Base-by-base conservation (phyloP, 1,140 invertebrate genomes). In the Drosophila funebris region DNA sequence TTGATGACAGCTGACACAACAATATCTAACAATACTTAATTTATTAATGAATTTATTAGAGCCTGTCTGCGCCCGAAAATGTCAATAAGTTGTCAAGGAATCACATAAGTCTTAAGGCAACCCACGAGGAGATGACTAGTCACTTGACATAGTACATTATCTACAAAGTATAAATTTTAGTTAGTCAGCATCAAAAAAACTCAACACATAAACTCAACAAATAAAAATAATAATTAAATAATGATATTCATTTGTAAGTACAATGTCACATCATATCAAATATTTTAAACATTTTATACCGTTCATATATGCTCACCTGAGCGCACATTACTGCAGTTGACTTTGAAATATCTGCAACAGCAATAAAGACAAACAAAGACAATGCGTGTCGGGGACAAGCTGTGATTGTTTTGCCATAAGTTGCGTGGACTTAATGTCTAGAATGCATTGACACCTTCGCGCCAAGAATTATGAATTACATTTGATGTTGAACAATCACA, bases 381-480 rank as follows among this genome's bases (percentile, higher is more conserved):
- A 37, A 31, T 31, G 41, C 33, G 33, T 57, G 43, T 43, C 52
- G 41, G 22, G 5, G 13, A n/a, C 44, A 54, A 70, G 46, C 73
- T 56, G 8, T 29, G 37, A 39, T 60, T 41, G 33, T 50, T 71
- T 61, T 13, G 18, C 9, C 52, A 46, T 54, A 73, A 76, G 9
- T 44, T 18, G 52, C 24, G 14, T 56, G 22, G 62, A 74, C 72
- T 64, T 53, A 37, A 44, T 43, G 39, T 63, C 52, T 57, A 66
- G 48, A 31, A 46, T 72, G 62, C 73, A 52, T 41, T 43, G 58
- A 77, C 69, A 64, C 77, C 64, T 70, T 48, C 53, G 39, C 37
- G 54, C 48, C 62, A 78, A 64, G 53, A 69, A 78, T 44, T 75
- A 58, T 75, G 37, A 36, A 60, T 60, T 78, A 66, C 37, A 73